Evolutionary conservation across 2,797 vertebrate genomes (phyloP).

Genomic region (Tinamus major): DNA sequence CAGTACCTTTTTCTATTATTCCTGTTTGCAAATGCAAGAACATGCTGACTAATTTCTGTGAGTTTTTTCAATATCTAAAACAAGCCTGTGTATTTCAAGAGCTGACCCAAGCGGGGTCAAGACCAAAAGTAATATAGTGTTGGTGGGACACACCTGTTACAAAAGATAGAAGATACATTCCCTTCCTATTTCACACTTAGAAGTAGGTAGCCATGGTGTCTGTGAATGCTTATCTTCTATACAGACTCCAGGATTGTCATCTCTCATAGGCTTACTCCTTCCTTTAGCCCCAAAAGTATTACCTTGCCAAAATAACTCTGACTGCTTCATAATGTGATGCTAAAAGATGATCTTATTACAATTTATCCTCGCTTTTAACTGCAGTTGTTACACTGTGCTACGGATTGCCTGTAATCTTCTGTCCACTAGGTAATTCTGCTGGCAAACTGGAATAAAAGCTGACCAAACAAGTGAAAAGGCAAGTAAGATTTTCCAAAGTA

Average conservation of each 20-base stretch:
- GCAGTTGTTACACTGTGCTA: not conserved
- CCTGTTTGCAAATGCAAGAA: not conserved
- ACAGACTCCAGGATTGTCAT: not conserved
- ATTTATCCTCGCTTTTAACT: not conserved
- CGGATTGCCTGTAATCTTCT: not conserved
- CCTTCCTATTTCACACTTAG: not conserved
- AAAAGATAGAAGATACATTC: not conserved
- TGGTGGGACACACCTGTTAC: not conserved
- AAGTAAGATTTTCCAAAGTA: not conserved
- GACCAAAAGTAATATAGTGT: not conserved
- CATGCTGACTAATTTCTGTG: not conserved
- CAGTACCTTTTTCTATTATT: not conserved
- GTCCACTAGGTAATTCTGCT: not conserved
- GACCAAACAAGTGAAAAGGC: not conserved
- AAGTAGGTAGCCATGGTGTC: conserved; percentile 50
- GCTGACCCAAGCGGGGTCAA: not conserved
- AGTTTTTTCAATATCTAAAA: not conserved
- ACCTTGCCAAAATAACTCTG: not conserved
- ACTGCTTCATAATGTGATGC: not conserved
- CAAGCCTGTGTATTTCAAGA: not conserved
- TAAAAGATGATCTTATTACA: not conserved
- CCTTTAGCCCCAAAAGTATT: not conserved
- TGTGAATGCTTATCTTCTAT: conserved; percentile 11
- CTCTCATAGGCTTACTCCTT: not conserved
- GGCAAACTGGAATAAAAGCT: not conserved